Evolutionary conservation across 2,888 invertebrate genomes (phyloP).

Genomic region (Tanypteryx hageni): DNA sequence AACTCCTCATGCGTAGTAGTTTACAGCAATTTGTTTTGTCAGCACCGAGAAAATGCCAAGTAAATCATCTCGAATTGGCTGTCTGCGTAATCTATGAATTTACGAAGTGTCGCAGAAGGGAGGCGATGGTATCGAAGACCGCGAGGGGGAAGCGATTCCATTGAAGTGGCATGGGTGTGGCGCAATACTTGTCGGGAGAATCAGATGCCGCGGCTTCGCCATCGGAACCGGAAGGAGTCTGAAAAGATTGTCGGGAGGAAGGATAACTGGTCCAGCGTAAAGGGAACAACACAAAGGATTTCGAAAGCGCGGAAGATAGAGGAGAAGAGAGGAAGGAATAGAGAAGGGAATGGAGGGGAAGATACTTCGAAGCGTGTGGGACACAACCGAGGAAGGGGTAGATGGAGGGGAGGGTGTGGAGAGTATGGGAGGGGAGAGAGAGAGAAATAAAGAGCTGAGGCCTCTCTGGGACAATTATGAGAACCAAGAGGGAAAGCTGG

Average conservation of each 20-base stretch:
- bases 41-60: too few relatives aligned
- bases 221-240: conserved; percentile 74
- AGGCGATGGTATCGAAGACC: background rate
- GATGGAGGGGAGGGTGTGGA: conserved; percentile 67
- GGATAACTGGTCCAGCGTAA: conserved; percentile 74
- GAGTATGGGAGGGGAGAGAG: conserved; percentile 65
- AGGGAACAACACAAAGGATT: conserved; percentile 70
- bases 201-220: conserved; percentile 73
- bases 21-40: too few relatives aligned
- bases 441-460: conserved; percentile 62
- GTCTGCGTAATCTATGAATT: too few relatives aligned
- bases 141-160: background rate
- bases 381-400: background rate
- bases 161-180: background rate
- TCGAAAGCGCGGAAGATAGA: conserved; percentile 67
- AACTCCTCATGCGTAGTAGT: too few relatives aligned
- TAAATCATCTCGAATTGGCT: too few relatives aligned
- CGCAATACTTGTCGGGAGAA: conserved; percentile 67
- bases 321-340: conserved; percentile 66
- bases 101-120: background rate
- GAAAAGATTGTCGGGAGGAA: conserved; percentile 75
- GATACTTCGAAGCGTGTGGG: background rate
- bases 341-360: conserved; percentile 68
- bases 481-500: background rate
- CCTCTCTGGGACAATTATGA: background rate